Conservation (phyloP, 2,888 invertebrate species). For the Drosophila lutescens region DNA sequence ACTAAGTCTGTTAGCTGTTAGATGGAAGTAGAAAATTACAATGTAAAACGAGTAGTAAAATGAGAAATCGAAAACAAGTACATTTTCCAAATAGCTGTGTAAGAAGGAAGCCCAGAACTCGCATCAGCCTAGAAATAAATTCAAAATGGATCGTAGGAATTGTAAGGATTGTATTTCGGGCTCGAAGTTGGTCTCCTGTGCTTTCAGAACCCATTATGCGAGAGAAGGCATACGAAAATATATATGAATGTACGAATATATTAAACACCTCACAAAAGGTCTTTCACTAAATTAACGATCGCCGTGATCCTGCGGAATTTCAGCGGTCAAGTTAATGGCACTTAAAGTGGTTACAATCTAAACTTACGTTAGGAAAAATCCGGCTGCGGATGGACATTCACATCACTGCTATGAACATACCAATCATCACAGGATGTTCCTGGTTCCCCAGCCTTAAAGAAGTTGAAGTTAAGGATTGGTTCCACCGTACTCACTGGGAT, state of each 20-base stretch:
- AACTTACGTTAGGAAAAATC: conserved; percentile 32
- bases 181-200: conserved; percentile 17
- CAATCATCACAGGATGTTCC: conserved; percentile 44
- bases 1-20: conserved; percentile 77
- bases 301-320: conserved; percentile 11
- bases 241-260: conserved; percentile 36
- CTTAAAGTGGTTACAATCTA: background rate
- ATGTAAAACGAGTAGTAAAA: conserved; percentile 50
- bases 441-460: conserved; percentile 24
- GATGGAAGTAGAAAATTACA: conserved; percentile 60
- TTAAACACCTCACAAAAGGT: conserved; percentile 18
- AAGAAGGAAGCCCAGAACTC: conserved; percentile 14
- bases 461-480: too few species aligned
- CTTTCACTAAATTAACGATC: background rate
- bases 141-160: conserved; percentile 41
- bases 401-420: conserved; percentile 16
- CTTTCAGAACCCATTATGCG: conserved; percentile 18
- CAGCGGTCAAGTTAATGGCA: too few species aligned
- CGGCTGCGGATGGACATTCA: conserved; percentile 48
- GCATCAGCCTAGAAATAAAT: conserved; percentile 30
- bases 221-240: conserved; percentile 28
- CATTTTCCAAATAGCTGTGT: conserved; percentile 25
- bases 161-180: conserved; percentile 46
- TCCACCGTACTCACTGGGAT: too few species aligned
- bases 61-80: conserved; percentile 29